These are phyloP conservation scores for Myotis findleyi DNA, from an alignment of 2,797 vertebrate species.

Conservation along the genomic window DNA sequence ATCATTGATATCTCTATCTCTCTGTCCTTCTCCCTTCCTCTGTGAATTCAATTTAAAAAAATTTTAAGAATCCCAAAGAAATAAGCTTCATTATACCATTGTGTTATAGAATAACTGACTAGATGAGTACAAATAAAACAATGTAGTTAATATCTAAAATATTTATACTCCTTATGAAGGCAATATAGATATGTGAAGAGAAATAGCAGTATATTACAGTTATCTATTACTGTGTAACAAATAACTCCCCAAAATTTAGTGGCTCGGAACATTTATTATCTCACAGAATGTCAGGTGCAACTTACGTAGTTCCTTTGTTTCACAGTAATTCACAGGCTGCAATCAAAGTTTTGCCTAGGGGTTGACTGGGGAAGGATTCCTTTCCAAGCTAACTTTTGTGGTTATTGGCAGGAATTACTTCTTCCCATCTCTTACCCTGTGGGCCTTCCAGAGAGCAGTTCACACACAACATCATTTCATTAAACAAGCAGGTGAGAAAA, in stretches of 20 bases:
- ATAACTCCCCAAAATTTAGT: not conserved
- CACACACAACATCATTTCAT: not conserved
- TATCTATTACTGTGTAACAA: not conserved
- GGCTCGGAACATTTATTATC: not conserved
- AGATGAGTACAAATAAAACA: not conserved
- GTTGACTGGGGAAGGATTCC: not conserved
- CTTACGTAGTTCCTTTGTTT: not conserved
- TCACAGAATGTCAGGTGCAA: not conserved
- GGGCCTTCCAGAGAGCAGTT: not conserved
- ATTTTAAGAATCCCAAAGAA: not conserved
- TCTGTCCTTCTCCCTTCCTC: not conserved
- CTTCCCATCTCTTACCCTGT: not conserved
- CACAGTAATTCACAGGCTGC: not conserved
- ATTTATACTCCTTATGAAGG: not conserved
- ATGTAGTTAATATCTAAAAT: constrained; percentile 11
- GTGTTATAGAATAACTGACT: not conserved
- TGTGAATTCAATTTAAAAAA: not conserved
- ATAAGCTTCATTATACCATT: not conserved
- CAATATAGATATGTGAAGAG: not conserved
- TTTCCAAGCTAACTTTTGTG: not conserved
- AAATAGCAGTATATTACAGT: not conserved
- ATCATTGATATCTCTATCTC: not conserved
- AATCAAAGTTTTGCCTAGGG: not conserved
- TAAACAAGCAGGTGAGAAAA: not conserved
- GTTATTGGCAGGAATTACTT: not conserved